phyloP scores from a whole-genome alignment of 2,888 invertebrate species.

The Allophyes oxyacanthae region DNA sequence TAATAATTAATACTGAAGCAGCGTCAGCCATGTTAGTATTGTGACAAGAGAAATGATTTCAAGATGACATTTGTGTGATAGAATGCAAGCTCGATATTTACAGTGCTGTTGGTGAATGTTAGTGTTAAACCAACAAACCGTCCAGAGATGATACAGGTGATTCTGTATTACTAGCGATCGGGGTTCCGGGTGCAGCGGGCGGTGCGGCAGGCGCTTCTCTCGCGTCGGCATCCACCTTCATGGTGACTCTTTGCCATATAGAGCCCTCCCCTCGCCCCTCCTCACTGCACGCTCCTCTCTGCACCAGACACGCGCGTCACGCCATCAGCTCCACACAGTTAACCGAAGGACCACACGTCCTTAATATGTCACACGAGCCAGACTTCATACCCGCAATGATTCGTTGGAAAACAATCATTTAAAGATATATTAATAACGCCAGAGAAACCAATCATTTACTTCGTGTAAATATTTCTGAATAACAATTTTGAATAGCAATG shows the following conservation, averaged over 20 bases:
- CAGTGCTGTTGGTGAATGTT: slow-evolving; percentile 67
- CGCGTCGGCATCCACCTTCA: slow-evolving; percentile 79
- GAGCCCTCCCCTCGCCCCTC: slow-evolving; percentile 67
- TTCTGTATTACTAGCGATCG: slow-evolving; percentile 82
- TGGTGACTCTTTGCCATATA: slow-evolving; percentile 73
- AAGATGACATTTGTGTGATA: slow-evolving; percentile 50
- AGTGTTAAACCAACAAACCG: slow-evolving; percentile 82
- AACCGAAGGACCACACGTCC: slow-evolving; percentile 48
- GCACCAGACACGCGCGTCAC: slow-evolving; percentile 79
- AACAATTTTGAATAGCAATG: slow-evolving; percentile 25
- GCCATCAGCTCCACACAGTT: slow-evolving; percentile 69
- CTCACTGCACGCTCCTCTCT: slow-evolving; percentile 72
- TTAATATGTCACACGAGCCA: slow-evolving; percentile 16
- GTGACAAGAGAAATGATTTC: slow-evolving; percentile 42
- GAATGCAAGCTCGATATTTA: slow-evolving; percentile 64
- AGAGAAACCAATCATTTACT: slow-evolving; percentile 13
- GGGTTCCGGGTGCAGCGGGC: slow-evolving; percentile 68
- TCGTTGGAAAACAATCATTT: slow-evolving; percentile 12
- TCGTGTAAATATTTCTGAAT: slow-evolving; percentile 3
- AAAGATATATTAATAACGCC: slow-evolving; percentile 5
- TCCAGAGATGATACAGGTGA: slow-evolving; percentile 84
- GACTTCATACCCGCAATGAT: slow-evolving; percentile 7
- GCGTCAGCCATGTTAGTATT: slow-evolving; percentile 56
- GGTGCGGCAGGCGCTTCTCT: slow-evolving; percentile 74
- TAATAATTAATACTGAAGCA: slow-evolving; percentile 48